A percentile compares a stretch with the other conserved stretches of the same genome.
Conservation (phyloP, 2,797 vertebrate species). For the Amniataba percoides region DNA sequence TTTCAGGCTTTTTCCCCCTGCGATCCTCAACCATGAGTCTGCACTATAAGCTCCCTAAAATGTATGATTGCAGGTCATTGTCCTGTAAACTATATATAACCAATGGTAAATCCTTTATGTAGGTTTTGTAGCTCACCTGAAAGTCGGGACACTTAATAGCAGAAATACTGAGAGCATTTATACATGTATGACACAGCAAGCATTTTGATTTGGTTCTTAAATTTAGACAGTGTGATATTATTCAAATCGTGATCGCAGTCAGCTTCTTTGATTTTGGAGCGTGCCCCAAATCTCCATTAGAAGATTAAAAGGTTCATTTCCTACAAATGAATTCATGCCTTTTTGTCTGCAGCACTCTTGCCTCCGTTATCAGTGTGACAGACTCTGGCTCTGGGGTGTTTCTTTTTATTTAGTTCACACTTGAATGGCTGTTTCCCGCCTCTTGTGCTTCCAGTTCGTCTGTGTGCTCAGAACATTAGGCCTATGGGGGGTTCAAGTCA, state of each 20-base stretch:
- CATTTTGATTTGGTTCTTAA: neutral
- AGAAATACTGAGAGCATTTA: neutral
- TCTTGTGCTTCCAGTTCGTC: conserved; percentile 50
- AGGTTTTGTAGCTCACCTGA: neutral
- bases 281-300: neutral
- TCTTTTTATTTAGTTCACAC: conserved; percentile 48
- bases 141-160: conserved; percentile 3
- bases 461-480: conserved; percentile 57
- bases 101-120: conserved; percentile 12
- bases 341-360: conserved; percentile 17
- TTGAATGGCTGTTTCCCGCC: conserved; percentile 54
- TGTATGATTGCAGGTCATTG: conserved; percentile 6
- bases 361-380: conserved; percentile 36
- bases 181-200: neutral
- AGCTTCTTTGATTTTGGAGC: neutral
- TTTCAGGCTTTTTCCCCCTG: neutral
- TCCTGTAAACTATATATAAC: neutral
- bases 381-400: conserved; percentile 45
- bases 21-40: conserved; percentile 25
- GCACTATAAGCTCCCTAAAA: conserved; percentile 13
- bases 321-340: conserved; percentile 28
- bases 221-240: neutral
- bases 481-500: conserved; percentile 55
- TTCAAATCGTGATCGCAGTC: conserved; percentile 11
- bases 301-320: conserved; percentile 22